Evolutionary conservation across 2,888 invertebrate genomes (phyloP).

Genomic region (Brachypalpus laphriformis): DNA sequence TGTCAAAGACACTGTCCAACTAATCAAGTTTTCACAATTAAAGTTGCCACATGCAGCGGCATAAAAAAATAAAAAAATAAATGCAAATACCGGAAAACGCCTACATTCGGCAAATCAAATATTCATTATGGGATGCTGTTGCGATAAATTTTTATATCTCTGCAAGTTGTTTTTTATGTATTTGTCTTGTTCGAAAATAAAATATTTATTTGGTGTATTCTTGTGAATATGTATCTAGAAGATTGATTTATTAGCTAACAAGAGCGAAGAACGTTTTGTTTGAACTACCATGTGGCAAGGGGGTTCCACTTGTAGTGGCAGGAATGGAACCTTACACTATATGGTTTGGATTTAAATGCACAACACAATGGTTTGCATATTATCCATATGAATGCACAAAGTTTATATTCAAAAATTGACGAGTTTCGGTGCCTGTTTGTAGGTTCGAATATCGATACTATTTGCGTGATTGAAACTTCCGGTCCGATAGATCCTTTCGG

Average conservation of each 20-base stretch:
- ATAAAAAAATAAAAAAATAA: not conserved
- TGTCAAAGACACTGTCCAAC: constrained; percentile 1
- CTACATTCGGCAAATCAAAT: constrained; percentile 20
- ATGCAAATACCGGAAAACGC: constrained; percentile 37
- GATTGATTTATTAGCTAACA: not conserved
- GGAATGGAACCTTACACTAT: no score
- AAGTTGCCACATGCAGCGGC: constrained; percentile 16
- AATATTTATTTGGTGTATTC: not conserved
- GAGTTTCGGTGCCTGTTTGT: no score
- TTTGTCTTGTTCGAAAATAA: not conserved
- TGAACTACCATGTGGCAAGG: no score
- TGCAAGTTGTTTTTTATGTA: not conserved
- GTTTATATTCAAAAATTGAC: no score
- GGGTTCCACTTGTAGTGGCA: no score
- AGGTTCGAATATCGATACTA: no score
- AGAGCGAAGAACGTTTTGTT: no score
- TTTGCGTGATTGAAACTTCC: no score
- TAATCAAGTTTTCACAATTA: constrained; percentile 8
- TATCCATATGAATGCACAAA: no score
- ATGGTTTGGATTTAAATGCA: no score
- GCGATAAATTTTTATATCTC: not conserved
- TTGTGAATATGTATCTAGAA: not conserved
- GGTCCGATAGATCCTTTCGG: no score
- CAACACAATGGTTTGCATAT: no score
- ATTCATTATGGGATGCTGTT: constrained; percentile 9